Evolutionary conservation across 2,113 vertebrate genomes (phyloP), one percentile per base, ranked within the genome.

Genomic region (Ammodytes dubius): DNA sequence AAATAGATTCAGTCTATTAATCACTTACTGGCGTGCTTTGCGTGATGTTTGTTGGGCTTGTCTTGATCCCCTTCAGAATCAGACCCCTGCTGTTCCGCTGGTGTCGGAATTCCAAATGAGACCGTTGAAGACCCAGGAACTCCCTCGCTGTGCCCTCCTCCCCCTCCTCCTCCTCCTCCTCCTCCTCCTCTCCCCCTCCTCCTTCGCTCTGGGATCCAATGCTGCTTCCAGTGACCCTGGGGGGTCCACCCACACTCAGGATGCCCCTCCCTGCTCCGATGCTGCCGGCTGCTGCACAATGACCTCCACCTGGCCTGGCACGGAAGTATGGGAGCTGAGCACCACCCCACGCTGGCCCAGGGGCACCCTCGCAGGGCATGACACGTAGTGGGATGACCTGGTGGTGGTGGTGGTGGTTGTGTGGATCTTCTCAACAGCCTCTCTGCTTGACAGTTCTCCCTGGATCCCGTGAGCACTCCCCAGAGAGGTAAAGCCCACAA

Each of bases 11-110:
- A 14, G 52, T 46, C 49, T 57, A 77, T 27, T 79, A 54, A 70
- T 82, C 94, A 99, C 98, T 99, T 95, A 99, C 98, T 96, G 87
- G 98, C 95, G 91, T 99, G 97, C 79, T 91, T 96, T 0, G 98
- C 96, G 74, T 96, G 95, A 95, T 99, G 98, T 93, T 97, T 99
- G 95, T 95, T 96, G 84, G 97, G 97, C 95, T 95, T 96, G 86
- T 90, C 94, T 83, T 89, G 96, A 86, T 97, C 97, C 83, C 87
- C 95, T 86, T 96, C 97, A 0, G 88, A 94, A 85, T 94, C 95
- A 59, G 95, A 96, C 90, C 95, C 91, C 81, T 94, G 95, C 87
- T 97, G 96, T 59, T 95, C 94, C 27, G 49, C 82, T n/a, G 64
- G 56, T 58, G 81, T 45, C 3, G 96, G 93, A 93, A 96, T 90